Base-by-base conservation (phyloP, 2,113 vertebrate genomes). In the Dascyllus trimaculatus region DNA sequence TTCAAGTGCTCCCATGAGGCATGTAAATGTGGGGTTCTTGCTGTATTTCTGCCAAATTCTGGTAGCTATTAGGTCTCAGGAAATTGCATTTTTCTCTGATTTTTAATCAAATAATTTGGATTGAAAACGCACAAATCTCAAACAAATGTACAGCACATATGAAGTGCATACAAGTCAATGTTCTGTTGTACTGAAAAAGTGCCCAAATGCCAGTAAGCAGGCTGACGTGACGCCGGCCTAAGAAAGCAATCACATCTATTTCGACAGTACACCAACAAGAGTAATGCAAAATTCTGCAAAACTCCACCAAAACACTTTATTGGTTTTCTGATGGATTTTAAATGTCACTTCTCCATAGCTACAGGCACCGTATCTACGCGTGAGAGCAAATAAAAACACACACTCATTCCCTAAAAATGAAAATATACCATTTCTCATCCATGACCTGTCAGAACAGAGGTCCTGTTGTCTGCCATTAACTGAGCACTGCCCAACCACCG, bases 381-480 rank as follows among this genome's bases (percentile, higher is more conserved):
- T 11, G 13, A 13, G 17, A 5, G 26, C 2, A 14, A 48, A 26
- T 26, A 73, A 35, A 62, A 46, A 26, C 3, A 63, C 9, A 53
- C 59, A 78, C 80, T 64, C 54, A 60, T 53, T 62, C n/a, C 62
- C 26, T 72, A 46, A 76, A 78, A 88, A 82, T 76, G 18, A 82
- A 91, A 78, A 86, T 49, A 91, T 54, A 87, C 87, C 85, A 91
- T 91, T 88, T 87, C 90, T 92, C 85, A 92, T 92, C 86, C 68
- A 70, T 81, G 86, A 94, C 87, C 88, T 91, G 86, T 93, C 86
- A 85, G 92, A 95, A 95, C 94, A 95, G 92, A 94, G 94, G 90
- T 92, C 88, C 90, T 93, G 93, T 95, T 95, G 94, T 95, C 86
- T 94, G 86, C 91, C 93, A 91, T 95, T 92, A 91, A 94, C 90